Evolutionary conservation across 2,797 vertebrate genomes (phyloP), one percentile per base, ranked within the genome.

Genomic region (Odontamblyopus rebecca): DNA sequence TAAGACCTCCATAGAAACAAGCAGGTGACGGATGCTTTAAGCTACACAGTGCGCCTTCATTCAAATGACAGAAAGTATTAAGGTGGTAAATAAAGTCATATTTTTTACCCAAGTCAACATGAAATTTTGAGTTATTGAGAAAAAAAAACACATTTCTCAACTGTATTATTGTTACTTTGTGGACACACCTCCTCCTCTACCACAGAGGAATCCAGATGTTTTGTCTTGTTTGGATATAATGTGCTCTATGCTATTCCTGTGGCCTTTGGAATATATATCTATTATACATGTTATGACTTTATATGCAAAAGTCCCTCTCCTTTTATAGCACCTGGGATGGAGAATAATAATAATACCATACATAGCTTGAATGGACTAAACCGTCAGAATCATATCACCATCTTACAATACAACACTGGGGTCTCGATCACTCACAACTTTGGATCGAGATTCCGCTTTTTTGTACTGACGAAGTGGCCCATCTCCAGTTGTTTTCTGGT

Each of bases 221-320:
- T 83, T n/a, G 48, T 86, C 72, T 89, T 77, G 84, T 89, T 91
- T 89, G 88, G 76, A 87, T 89, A 86, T 88, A 70, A 89, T 76
- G 83, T 89, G 86, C 89, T 93, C 86, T 91, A 90, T 92, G 88
- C 91, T 93, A 92, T 91, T 93, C 92, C 91, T 92, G 94, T 94
- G 93, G 94, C 94, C 94, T 95, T 95, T 92, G 70, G 75, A 86
- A 92, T 90, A 76, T 88, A 89, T 89, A 89, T 91, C 86, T 89
- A 90, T 85, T 82, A 88, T 88, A 79, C 91, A 86, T 89, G 78
- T 93, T 88, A 89, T 89, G 83, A 85, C 90, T 90, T 89, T 88
- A 93, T 95, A 94, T 94, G 93, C 93, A 94, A 93, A 83, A 80
- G 80, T 86, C 89, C 78, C 81, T 92, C 82, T 91, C 78, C 56